Base-by-base conservation (phyloP, 1,140 invertebrate species). In the Tetranychus cinnabarinus region DNA sequence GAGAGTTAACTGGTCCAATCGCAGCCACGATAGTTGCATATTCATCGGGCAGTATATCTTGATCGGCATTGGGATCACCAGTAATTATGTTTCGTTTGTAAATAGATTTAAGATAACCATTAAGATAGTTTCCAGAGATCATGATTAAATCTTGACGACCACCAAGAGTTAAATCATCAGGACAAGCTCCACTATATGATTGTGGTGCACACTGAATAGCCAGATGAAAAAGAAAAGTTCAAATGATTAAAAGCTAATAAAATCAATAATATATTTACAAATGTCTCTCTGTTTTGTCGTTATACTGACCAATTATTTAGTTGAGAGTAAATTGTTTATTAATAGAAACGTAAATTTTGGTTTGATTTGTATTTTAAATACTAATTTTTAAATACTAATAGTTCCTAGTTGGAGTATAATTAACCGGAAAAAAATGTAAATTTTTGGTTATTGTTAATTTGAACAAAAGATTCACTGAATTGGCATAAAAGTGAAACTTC, bases 11-110 rank as follows among this genome's bases (percentile, higher is more conserved):
- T 0, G 81, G 80, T 5, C 88, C 88, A 64, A 91, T 85, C 13
- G 88, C 87, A 0, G 86, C 87, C n/a, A 91, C 86, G 2, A 90
- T 80, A 23, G 79, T 81, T 10, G 82, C 80, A 33, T 83, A 79
- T 0, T 78, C 75, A 39, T 64, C 64, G 7, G 62, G 45, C 34
- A 64, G 55, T 45, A 70, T 80, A 74, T 1, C 72, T 72, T 1
- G 83, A 79, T 58, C 70, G 47, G 66, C 62, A 54, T 59, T 56
- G 47, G 65, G 64, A 56, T 63, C 67, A 12, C 55, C 55, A 33
- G 62, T 64, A 1, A 15, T 36, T n/a, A 64, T 12, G 15, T 45
- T 33, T 12, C 63, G 56, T 5, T 33, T 65, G 56, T 63, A 68
- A 33, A 63, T 63, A 8, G 66, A 62, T 23, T 47, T 65, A 2